Conservation (phyloP, 2,113 vertebrate species). For the Synodontis membranacea region DNA sequence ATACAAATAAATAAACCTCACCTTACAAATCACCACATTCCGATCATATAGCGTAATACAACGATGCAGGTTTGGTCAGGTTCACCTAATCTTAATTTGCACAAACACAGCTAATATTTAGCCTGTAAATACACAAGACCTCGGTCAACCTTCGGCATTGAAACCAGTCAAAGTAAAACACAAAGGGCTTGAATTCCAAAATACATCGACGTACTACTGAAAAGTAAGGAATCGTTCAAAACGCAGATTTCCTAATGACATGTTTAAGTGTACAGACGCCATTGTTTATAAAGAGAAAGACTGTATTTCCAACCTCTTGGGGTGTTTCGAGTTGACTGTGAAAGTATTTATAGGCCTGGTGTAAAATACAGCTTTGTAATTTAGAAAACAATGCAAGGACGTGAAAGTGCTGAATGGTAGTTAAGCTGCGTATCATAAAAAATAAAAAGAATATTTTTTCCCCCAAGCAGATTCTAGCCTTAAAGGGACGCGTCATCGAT, state of each 20-base stretch:
- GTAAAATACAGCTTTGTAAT: constrained; percentile 8
- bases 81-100: background rate
- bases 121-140: background rate
- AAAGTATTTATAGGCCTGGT: background rate
- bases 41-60: background rate
- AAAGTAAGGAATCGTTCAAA: background rate
- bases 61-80: background rate
- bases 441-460: background rate
- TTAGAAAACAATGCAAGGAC: background rate
- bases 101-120: background rate
- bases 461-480: background rate
- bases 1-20: background rate
- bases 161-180: background rate
- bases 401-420: background rate
- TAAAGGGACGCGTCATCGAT: too few relatives aligned
- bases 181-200: background rate
- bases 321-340: background rate
- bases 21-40: background rate
- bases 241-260: background rate
- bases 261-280: background rate
- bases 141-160: background rate
- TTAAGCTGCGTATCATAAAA: background rate
- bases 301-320: background rate
- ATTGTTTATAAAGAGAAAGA: background rate
- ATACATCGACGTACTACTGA: background rate